Evolutionary conservation across 2,113 vertebrate genomes (phyloP).

Genomic region (Pseudopodoces humilis): DNA sequence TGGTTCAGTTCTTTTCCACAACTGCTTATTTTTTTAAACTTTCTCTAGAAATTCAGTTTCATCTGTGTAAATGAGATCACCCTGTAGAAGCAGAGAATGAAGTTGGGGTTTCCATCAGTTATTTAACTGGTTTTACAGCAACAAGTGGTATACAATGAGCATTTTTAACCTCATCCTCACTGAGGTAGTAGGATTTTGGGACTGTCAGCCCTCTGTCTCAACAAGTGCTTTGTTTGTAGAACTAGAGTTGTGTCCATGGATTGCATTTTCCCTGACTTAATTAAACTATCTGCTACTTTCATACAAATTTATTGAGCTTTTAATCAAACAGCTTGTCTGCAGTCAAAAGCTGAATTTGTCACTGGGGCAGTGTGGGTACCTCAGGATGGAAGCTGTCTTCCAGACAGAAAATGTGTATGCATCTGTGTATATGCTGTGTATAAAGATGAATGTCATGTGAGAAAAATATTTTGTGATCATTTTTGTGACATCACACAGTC

Average conservation of each 20-base stretch:
- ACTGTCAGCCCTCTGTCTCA: background rate
- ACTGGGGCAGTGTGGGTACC: background rate
- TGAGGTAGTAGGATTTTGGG: background rate
- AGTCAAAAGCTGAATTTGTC: background rate
- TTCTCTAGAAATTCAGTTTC: conserved; percentile 3
- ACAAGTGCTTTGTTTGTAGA: background rate
- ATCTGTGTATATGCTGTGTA: background rate
- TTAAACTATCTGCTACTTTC: background rate
- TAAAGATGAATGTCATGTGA: background rate
- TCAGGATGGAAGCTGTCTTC: background rate
- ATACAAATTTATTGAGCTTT: background rate
- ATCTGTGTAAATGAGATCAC: background rate
- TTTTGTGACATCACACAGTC: background rate
- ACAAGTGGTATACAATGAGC: background rate
- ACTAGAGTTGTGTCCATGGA: background rate
- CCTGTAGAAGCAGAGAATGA: background rate
- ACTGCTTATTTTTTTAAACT: background rate
- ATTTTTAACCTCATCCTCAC: background rate
- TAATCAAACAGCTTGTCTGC: background rate
- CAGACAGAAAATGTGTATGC: background rate
- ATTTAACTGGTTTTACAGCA: background rate
- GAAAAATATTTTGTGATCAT: background rate
- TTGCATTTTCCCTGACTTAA: background rate
- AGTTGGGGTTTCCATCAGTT: background rate
- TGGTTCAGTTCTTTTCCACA: background rate